Conservation (phyloP, 2,113 vertebrate genomes). For the Pelecanoides urinatrix region DNA sequence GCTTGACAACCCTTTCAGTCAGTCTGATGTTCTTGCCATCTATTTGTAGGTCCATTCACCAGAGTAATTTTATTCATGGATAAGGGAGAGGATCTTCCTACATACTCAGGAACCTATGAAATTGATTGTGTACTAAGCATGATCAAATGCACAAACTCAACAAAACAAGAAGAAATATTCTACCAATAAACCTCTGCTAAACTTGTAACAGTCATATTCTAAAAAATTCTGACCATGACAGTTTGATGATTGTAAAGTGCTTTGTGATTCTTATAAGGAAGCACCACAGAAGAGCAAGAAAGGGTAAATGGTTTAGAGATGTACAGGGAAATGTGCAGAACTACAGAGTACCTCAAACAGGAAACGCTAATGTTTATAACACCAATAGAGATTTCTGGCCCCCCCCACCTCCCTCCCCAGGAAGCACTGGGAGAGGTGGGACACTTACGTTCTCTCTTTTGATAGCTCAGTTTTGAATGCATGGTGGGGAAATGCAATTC, state of each 20-base stretch:
- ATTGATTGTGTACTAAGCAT: not conserved
- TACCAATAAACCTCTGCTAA: not conserved
- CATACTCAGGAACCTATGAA: not conserved
- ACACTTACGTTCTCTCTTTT: not conserved
- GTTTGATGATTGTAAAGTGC: not conserved
- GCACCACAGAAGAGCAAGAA: not conserved
- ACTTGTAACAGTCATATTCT: not conserved
- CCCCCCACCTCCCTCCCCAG: no score
- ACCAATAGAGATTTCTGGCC: not conserved
- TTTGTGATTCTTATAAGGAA: not conserved
- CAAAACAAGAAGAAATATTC: not conserved
- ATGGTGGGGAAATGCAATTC: not conserved
- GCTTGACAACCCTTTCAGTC: not conserved
- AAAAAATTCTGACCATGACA: not conserved
- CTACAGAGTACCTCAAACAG: not conserved
- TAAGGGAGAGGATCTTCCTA: not conserved
- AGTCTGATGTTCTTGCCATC: not conserved
- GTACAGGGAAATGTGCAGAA: not conserved
- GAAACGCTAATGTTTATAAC: accelerated
- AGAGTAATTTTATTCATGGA: not conserved
- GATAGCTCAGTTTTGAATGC: not conserved
- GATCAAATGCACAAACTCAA: not conserved
- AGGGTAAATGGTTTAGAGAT: not conserved
- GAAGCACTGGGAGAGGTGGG: not conserved
- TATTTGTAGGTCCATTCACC: not conserved